Base-by-base conservation (phyloP, 2,888 invertebrate species). In the Laspeyria flexula region DNA sequence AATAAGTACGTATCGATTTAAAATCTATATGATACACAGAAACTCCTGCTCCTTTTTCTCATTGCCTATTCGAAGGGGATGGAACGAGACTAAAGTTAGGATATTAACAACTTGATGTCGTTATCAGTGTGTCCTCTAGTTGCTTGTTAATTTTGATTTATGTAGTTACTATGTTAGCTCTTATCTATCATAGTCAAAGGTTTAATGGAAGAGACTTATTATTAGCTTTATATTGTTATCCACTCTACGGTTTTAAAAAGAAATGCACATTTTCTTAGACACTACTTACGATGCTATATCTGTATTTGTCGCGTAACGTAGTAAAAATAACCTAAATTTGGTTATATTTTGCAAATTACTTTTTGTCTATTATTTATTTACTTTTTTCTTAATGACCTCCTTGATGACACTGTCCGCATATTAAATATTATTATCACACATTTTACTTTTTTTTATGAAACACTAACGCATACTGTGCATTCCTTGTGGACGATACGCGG, bases 391-490 rank as follows among this genome's bases (percentile, higher is more conserved):
- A 13, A 12, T 16, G 0, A 12, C 10, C 3, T 37, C n/a, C n/a
- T n/a, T n/a, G n/a, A n/a, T n/a, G n/a, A 37, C 46, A 34, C 34
- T 27, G 16, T 12, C 27, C 34, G 34, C 18, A 30, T 45, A 16
- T 46, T 27, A 40, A 15, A 40, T 35, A n/a, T n/a, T n/a, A n/a
- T 39, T 46, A 21, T 51, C 59, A 59, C 44, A 31, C 35, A 49
- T 41, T 65, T 63, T 60, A 45, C 47, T 48, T 50, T 67, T 55
- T 66, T 67, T 55, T 66, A 61, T 73, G 59, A 67, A 69, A 73
- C 77, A 86, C 81, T 88, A 87, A 88, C 85, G 69, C 73, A 67
- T 74, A 75, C 81, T 84, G 75, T 86, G 81, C 80, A 80, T 85
- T 86, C 79, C 74, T 81, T 85, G 83, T 79, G 81, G 77, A 75